A percentile compares a stretch with the other conserved stretches of the same genome.
Evolutionary conservation across 2,113 vertebrate genomes (phyloP).

Genomic region (Phalacrocorax carbo): DNA sequence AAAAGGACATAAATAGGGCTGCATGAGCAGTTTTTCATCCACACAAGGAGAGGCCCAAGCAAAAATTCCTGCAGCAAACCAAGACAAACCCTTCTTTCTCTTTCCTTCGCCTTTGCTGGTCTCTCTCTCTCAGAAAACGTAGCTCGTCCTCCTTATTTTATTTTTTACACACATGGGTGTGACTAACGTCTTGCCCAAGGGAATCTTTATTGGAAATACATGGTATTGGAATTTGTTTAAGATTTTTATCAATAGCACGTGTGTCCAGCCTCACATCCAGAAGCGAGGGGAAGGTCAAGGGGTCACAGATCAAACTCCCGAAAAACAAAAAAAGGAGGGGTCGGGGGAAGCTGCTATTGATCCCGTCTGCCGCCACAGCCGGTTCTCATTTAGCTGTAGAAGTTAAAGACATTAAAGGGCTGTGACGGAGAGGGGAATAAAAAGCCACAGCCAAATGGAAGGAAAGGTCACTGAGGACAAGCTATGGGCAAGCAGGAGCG

Average conservation of each 20-base stretch:
- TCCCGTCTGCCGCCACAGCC: conserved; percentile 73
- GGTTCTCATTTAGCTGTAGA: conserved; percentile 78
- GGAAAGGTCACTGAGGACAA: conserved; percentile 65
- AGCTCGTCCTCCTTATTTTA: conserved; percentile 29
- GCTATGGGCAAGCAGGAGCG: conserved; percentile 44
- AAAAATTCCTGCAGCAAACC: not conserved
- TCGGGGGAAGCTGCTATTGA: conserved; percentile 59
- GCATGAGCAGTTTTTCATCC: not conserved
- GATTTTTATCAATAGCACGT: conserved; percentile 97
- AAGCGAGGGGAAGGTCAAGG: conserved; percentile 75
- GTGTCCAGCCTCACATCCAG: conserved; percentile 72
- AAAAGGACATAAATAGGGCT: not conserved
- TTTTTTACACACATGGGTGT: conserved; percentile 75
- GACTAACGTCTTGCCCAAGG: conserved; percentile 81
- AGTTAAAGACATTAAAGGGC: conserved; percentile 63
- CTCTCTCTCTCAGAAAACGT: not conserved
- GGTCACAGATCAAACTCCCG: conserved; percentile 70
- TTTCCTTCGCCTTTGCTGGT: conserved; percentile 39
- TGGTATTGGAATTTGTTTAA: conserved; percentile 65
- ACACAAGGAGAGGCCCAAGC: not conserved
- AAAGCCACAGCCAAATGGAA: conserved; percentile 52
- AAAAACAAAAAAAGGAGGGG: conserved; percentile 39
- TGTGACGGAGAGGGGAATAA: conserved; percentile 30
- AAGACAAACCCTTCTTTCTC: conserved; percentile 59
- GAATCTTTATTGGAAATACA: conserved; percentile 69